A percentile compares a stretch with the other conserved stretches of the same genome.
Conservation (phyloP, 2,797 vertebrate species). For the Benthosema pterotum region DNA sequence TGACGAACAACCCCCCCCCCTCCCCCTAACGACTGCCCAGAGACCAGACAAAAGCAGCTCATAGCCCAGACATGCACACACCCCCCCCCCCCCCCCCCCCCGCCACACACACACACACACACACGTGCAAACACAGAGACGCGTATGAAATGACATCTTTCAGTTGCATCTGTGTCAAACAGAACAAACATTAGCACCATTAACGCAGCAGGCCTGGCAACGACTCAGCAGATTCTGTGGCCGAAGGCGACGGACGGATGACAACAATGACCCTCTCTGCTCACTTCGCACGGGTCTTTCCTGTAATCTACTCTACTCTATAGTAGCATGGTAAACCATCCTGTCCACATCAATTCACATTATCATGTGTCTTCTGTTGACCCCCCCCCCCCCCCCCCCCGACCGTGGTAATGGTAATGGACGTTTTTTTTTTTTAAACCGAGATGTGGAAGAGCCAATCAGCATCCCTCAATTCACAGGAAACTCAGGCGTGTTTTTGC, state of each 20-base stretch:
- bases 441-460: too few relatives aligned
- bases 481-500: too few relatives aligned
- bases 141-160: slow-evolving; percentile 42
- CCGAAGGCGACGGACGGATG: slow-evolving; percentile 38
- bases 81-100: slow-evolving; percentile 26
- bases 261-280: slow-evolving; percentile 18
- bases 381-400: too few relatives aligned
- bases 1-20: neutral
- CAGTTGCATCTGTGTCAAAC: slow-evolving; percentile 16
- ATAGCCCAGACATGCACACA: slow-evolving; percentile 32
- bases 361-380: too few relatives aligned
- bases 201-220: slow-evolving; percentile 5
- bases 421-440: too few relatives aligned
- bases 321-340: too few relatives aligned
- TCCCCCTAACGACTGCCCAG: slow-evolving; percentile 14
- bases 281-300: neutral
- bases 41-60: slow-evolving; percentile 2
- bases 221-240: slow-evolving; percentile 2
- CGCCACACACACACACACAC: slow-evolving; percentile 11
- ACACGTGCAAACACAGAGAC: slow-evolving; percentile 20
- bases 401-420: too few relatives aligned
- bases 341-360: too few relatives aligned
- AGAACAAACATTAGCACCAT: slow-evolving; percentile 18
- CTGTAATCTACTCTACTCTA: neutral
- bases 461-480: too few relatives aligned